phyloP scores from a whole-genome alignment of 2,797 vertebrate species.

The Sardinella longiceps region DNA sequence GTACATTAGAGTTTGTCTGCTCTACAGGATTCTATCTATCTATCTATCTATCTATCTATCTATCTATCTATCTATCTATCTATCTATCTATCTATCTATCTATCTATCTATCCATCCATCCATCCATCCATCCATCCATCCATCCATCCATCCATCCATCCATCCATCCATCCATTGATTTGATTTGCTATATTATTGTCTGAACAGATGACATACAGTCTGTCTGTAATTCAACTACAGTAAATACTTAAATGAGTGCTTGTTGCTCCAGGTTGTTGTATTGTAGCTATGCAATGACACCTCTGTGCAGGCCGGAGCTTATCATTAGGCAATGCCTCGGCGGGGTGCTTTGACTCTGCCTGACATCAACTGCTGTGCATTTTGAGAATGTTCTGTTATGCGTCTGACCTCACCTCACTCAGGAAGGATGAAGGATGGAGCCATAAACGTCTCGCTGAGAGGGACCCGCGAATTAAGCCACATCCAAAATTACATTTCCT shows the following conservation, averaged over 20 bases:
- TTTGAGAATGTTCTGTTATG: neutral
- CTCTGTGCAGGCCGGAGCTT: neutral
- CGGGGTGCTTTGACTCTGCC: neutral
- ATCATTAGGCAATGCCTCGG: neutral
- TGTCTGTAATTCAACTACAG: neutral
- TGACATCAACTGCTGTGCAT: neutral
- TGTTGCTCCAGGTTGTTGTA: neutral
- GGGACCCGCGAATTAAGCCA: neutral
- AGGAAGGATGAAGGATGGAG: neutral
- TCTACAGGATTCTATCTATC: neutral
- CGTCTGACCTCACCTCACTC: neutral
- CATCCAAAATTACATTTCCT: slow-evolving; percentile 9
- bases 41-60: neutral
- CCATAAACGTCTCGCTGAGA: neutral
- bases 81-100: neutral
- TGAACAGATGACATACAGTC: neutral
- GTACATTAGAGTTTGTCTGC: too few species aligned
- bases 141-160: neutral
- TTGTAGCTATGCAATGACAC: neutral
- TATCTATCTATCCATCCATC: neutral
- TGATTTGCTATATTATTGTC: neutral
- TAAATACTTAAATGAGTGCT: neutral
- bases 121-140: neutral
- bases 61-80: neutral
- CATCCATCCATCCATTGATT: too few species aligned